phyloP scores from a whole-genome alignment of 2,113 vertebrate species.

The Isichthys henryi region DNA sequence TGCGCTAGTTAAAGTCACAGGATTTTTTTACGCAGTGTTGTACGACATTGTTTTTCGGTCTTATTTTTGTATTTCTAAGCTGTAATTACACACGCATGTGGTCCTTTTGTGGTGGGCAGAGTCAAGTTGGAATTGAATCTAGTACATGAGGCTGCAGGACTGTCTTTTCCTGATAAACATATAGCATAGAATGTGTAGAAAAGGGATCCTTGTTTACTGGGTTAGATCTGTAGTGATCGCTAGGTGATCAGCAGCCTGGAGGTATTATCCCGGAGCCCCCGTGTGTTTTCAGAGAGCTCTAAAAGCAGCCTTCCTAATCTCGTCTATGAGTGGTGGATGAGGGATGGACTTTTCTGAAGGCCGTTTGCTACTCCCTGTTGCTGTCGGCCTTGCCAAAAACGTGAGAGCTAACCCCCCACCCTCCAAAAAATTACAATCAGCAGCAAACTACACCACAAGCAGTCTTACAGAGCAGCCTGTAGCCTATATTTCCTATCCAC shows the following conservation, averaged over 20 bases:
- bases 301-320: background rate
- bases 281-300: background rate
- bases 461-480: background rate
- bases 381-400: background rate
- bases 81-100: slow-evolving; percentile 21
- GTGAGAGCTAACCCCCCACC: background rate
- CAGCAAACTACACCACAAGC: background rate
- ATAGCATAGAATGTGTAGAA: background rate
- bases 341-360: background rate
- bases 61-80: slow-evolving; percentile 30
- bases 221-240: background rate
- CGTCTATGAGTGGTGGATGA: background rate
- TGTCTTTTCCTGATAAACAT: background rate
- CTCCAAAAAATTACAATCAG: background rate
- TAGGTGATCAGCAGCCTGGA: background rate
- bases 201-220: background rate
- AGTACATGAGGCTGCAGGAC: background rate
- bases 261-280: background rate
- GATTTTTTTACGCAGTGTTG: background rate
- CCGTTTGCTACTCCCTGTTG: background rate
- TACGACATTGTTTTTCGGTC: slow-evolving; percentile 42
- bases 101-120: slow-evolving; percentile 34
- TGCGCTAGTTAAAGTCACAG: background rate
- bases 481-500: background rate
- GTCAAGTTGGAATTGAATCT: background rate